Base-by-base conservation (phyloP, 2,888 invertebrate genomes). In the Petrolisthes cinctipes region DNA sequence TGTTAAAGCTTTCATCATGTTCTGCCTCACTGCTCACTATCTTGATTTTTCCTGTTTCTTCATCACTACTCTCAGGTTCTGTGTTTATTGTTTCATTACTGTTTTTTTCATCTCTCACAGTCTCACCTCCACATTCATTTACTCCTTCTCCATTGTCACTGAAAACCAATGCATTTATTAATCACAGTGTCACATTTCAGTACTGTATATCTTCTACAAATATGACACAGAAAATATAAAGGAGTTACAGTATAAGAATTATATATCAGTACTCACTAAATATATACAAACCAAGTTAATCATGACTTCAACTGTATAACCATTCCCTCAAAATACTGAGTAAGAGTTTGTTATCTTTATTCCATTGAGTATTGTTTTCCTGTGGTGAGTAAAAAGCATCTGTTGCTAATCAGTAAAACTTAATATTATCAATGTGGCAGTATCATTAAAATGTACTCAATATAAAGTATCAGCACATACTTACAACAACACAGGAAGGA, bases 401-500 rank as follows among this genome's bases (percentile, higher is more conserved):
- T n/a, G n/a, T n/a, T n/a, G n/a, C n/a, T n/a, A n/a, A n/a, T n/a
- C n/a, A n/a, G n/a, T n/a, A n/a, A n/a, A n/a, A n/a, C n/a, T n/a
- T n/a, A n/a, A n/a, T n/a, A n/a, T n/a, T n/a, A n/a, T n/a, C n/a
- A n/a, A n/a, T n/a, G n/a, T n/a, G n/a, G n/a, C 9, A 75, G 20
- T 4, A 75, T 23, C 17, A 75, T 14, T 7, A 6, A 75, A 14
- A 4, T n/a, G 1, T 3, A 75, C 20, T 23, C 4, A 6, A 73
- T 5, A 23, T 23, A 11, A n/a, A 4, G 5, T 51, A 2, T 5
- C 6, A 76, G 76, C 37, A 11, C 61, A 66, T 37, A 68, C 87
- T 84, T 71, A 87, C 87, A 73, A 53, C 6, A 87, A 73, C 14
- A 84, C 53, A 23, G 87, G 87, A 37, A 87, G 23, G 23, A 87